phyloP scores from a whole-genome alignment of 2,797 vertebrate genomes.

The Ctenopoma multispine region DNA sequence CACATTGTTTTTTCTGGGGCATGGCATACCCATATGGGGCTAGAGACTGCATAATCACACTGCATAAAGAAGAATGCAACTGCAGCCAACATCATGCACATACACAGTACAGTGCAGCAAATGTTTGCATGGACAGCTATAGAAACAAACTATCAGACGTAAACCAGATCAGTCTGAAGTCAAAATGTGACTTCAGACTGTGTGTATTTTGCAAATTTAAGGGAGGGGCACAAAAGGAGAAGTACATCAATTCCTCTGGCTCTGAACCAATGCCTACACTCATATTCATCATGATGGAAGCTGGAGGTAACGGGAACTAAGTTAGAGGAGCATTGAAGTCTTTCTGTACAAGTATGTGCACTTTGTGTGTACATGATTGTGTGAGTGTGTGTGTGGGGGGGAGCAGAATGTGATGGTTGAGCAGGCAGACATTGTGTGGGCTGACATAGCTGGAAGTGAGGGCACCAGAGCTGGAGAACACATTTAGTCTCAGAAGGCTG shows the following conservation, averaged over 20 bases:
- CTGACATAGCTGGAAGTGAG: slow-evolving; percentile 52
- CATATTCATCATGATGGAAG: slow-evolving; percentile 58
- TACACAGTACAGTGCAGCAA: neutral
- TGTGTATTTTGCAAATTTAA: slow-evolving; percentile 19
- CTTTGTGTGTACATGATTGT: slow-evolving; percentile 8
- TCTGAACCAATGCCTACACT: slow-evolving; percentile 49
- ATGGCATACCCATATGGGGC: slow-evolving; percentile 42
- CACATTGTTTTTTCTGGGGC: slow-evolving; percentile 66
- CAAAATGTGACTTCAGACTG: slow-evolving; percentile 8
- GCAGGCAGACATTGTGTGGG: slow-evolving; percentile 67
- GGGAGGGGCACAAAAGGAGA: slow-evolving; percentile 16
- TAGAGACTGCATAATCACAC: slow-evolving; percentile 37
- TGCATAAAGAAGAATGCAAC: slow-evolving; percentile 1
- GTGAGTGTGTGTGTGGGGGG: slow-evolving; percentile 26
- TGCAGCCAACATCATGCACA: neutral
- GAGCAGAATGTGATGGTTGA: slow-evolving; percentile 57
- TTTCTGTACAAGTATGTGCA: slow-evolving; percentile 32
- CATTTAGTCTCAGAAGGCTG: slow-evolving; percentile 71
- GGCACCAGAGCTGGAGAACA: slow-evolving; percentile 61
- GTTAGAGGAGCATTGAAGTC: slow-evolving; percentile 43
- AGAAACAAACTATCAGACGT: slow-evolving; percentile 2
- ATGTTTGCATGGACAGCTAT: neutral
- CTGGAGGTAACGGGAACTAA: slow-evolving; percentile 51
- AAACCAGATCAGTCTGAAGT: slow-evolving; percentile 11
- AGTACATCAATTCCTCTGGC: slow-evolving; percentile 15